These are phyloP conservation scores for Leptatherina wallacei DNA, from an alignment of 2,797 vertebrate genomes.

Conservation along the genomic window DNA sequence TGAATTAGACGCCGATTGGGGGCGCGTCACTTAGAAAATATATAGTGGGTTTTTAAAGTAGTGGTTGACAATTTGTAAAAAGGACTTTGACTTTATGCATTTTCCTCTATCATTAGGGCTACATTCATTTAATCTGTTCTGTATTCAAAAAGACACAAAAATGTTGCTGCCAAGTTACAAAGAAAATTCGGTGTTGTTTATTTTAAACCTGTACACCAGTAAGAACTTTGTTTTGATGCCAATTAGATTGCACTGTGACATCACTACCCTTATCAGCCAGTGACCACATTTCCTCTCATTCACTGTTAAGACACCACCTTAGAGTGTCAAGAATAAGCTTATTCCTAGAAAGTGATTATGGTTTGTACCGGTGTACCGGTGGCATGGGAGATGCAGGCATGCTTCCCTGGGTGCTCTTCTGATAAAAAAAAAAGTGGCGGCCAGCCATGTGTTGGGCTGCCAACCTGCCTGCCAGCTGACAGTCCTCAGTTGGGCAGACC, in stretches of 20 bases:
- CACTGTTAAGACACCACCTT: slow-evolving; percentile 19
- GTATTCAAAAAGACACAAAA: too few species aligned
- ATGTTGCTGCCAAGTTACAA: too few species aligned
- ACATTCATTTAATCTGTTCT: too few species aligned
- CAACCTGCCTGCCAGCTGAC: slow-evolving; percentile 49
- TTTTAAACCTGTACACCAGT: too few species aligned
- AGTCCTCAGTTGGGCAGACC: slow-evolving; percentile 47
- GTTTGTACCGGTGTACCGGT: slow-evolving; percentile 37
- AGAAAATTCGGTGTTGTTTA: too few species aligned
- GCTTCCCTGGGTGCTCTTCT: slow-evolving; percentile 39
- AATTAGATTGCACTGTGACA: neutral
- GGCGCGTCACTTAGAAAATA: too few species aligned
- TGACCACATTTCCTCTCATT: neutral
- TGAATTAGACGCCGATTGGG: too few species aligned
- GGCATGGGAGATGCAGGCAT: slow-evolving; percentile 30
- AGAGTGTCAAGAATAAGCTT: slow-evolving; percentile 16
- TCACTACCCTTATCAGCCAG: neutral
- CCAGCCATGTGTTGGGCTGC: slow-evolving; percentile 45
- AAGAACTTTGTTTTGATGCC: neutral
- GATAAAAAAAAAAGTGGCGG: slow-evolving; percentile 58
- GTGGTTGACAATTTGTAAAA: too few species aligned
- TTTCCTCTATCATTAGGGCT: too few species aligned
- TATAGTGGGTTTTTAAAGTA: too few species aligned
- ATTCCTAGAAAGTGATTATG: slow-evolving; percentile 34
- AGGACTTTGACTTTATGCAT: too few species aligned